A percentile compares a stretch with the other conserved stretches of the same genome.
Conservation (phyloP, 2,797 vertebrate species). For the Lepus oiostolus region DNA sequence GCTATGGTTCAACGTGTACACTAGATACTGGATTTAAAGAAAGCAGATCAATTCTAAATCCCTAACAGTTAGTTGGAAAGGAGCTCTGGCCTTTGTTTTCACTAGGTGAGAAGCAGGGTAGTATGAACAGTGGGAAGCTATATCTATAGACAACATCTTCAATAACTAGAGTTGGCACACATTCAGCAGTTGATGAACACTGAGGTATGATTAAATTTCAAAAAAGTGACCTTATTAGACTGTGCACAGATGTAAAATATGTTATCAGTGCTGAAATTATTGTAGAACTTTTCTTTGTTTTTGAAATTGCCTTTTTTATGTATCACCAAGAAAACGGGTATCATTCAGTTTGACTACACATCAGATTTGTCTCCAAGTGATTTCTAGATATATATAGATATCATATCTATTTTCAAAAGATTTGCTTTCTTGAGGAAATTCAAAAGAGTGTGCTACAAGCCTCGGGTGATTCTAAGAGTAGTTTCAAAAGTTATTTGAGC, state of each 20-base stretch:
- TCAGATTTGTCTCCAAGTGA: conserved; percentile 61
- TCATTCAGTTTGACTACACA: conserved; percentile 70
- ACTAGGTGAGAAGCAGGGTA: conserved; percentile 48
- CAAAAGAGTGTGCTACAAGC: conserved; percentile 58
- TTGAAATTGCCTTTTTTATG: conserved; percentile 54
- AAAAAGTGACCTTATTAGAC: conserved; percentile 69
- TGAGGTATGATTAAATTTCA: conserved; percentile 72
- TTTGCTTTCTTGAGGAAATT: conserved; percentile 68
- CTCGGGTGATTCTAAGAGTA: conserved; percentile 59
- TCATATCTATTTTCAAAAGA: conserved; percentile 69
- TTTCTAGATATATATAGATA: conserved; percentile 67
- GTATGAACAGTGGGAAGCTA: neutral
- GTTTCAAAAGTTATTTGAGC: conserved; percentile 60
- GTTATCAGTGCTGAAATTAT: conserved; percentile 66
- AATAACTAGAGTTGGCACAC: conserved; percentile 45
- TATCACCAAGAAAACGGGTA: conserved; percentile 65
- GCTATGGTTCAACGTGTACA: conserved; percentile 23
- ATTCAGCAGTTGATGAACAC: conserved; percentile 58
- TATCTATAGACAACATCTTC: conserved; percentile 41
- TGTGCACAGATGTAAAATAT: conserved; percentile 62
- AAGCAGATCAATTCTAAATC: conserved; percentile 66
- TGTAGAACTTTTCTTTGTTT: conserved; percentile 60
- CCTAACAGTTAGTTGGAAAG: conserved; percentile 15
- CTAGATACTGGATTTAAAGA: conserved; percentile 49
- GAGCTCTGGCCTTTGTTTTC: conserved; percentile 14